These are phyloP conservation scores for Drosophila virilis DNA, from an alignment of 1,140 invertebrate genomes.

Conservation along the genomic window DNA sequence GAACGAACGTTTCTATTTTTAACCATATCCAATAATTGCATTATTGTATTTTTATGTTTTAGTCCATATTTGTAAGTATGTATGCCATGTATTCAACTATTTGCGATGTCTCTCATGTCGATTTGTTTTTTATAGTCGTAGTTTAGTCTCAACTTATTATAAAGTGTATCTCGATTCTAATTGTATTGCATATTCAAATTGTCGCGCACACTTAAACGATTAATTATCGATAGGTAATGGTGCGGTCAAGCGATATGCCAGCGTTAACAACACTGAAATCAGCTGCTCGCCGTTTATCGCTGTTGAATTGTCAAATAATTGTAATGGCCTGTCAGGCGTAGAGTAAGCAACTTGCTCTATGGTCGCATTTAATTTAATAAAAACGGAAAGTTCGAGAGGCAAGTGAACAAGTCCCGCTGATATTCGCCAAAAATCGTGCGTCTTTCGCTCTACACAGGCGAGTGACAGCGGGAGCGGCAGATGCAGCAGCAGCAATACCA, in stretches of 20 bases:
- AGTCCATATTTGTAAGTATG: slow-evolving; percentile 15
- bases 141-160: not conserved
- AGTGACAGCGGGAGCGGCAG: slow-evolving; percentile 22
- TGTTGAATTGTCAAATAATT: slow-evolving; percentile 15
- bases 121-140: slow-evolving; percentile 1
- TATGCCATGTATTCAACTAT: slow-evolving; percentile 3
- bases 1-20: not conserved
- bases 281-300: slow-evolving; percentile 14
- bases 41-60: slow-evolving; percentile 50
- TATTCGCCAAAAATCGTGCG: slow-evolving; percentile 39
- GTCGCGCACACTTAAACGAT: not conserved
- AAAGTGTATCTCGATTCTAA: slow-evolving; percentile 3
- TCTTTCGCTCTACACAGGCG: slow-evolving; percentile 16
- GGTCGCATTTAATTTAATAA: slow-evolving; percentile 32
- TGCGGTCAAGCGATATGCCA: not conserved
- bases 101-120: not conserved
- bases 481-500: not conserved
- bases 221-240: not conserved
- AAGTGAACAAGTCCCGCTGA: slow-evolving; percentile 31
- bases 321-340: slow-evolving; percentile 18
- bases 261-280: slow-evolving; percentile 2
- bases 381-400: slow-evolving; percentile 18
- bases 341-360: slow-evolving; percentile 26
- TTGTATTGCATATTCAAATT: slow-evolving; percentile 3
- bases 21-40: slow-evolving; percentile 4